phyloP scores from a whole-genome alignment of 2,888 invertebrate species.

The Aphrophora alni region DNA sequence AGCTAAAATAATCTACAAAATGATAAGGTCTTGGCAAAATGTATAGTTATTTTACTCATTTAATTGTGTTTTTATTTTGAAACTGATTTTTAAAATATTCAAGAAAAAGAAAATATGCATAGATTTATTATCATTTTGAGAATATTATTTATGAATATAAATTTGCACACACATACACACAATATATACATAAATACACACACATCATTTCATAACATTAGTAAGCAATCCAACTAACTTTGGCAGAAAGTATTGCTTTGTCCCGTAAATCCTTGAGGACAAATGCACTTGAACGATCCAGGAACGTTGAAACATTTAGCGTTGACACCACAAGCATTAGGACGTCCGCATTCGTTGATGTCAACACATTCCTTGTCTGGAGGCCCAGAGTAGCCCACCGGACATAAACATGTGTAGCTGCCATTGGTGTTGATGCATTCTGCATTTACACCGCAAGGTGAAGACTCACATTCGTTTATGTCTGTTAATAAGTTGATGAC shows the following conservation, averaged over 20 bases:
- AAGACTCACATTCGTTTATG: slow-evolving; percentile 73
- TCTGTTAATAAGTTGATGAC: slow-evolving; percentile 59
- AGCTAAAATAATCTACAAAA: no score
- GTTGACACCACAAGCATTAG: slow-evolving; percentile 74
- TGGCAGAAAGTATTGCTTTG: slow-evolving; percentile 77
- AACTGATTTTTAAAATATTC: no score
- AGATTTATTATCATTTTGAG: no score
- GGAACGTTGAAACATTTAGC: slow-evolving; percentile 81
- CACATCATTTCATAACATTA: not conserved
- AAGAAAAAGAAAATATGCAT: no score
- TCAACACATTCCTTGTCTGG: slow-evolving; percentile 69
- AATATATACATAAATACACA: no score
- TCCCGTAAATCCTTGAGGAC: slow-evolving; percentile 77
- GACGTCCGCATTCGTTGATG: slow-evolving; percentile 74
- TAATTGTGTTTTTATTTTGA: no score
- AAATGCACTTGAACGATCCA: slow-evolving; percentile 80
- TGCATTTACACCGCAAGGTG: slow-evolving; percentile 73
- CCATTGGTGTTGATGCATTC: slow-evolving; percentile 78
- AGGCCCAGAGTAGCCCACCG: slow-evolving; percentile 68
- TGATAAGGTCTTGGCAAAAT: no score
- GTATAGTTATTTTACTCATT: no score
- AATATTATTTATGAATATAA: no score
- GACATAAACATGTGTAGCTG: slow-evolving; percentile 76
- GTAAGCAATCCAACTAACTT: slow-evolving; percentile 65
- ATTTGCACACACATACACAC: no score